Evolutionary conservation across 2,888 invertebrate genomes (phyloP).

Genomic region (Polymixis flavicincta): DNA sequence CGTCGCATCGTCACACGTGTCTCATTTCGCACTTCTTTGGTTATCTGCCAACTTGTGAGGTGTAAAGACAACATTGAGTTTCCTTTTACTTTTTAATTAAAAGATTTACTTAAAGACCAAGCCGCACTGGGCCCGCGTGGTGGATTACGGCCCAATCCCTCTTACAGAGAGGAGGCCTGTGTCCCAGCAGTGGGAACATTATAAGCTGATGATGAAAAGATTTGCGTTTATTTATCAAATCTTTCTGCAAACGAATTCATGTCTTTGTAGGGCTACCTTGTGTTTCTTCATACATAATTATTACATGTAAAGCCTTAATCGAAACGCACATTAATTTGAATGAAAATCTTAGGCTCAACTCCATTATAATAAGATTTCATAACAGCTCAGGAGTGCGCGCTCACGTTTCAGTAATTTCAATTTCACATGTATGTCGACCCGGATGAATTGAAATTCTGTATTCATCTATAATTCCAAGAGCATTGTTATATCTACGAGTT

Average conservation of each 20-base stretch:
- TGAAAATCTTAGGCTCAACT: conserved; percentile 25
- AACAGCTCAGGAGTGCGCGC: conserved; percentile 36
- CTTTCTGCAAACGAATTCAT: neutral
- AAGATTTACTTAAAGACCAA: too few species aligned
- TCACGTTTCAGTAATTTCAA: conserved; percentile 61
- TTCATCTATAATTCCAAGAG: conserved; percentile 48
- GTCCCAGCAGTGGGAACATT: too few species aligned
- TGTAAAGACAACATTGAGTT: neutral
- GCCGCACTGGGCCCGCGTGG: too few species aligned
- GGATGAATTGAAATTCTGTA: conserved; percentile 53
- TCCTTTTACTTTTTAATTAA: conserved; percentile 15
- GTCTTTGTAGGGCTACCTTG: neutral
- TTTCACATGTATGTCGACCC: conserved; percentile 53
- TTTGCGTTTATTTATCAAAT: too few species aligned
- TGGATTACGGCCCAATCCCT: too few species aligned
- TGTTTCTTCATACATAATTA: conserved; percentile 16
- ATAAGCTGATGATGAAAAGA: too few species aligned
- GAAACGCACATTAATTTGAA: conserved; percentile 4
- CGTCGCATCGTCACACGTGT: conserved; percentile 27
- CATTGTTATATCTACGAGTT: conserved; percentile 37
- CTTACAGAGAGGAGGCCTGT: too few species aligned
- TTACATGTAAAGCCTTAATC: conserved; percentile 23
- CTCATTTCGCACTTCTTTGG: conserved; percentile 46
- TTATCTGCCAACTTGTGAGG: conserved; percentile 41
- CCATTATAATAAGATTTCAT: conserved; percentile 48